Base-by-base conservation (phyloP, 92 coral and sea anemone species). In the Desmophyllum pertusum region DNA sequence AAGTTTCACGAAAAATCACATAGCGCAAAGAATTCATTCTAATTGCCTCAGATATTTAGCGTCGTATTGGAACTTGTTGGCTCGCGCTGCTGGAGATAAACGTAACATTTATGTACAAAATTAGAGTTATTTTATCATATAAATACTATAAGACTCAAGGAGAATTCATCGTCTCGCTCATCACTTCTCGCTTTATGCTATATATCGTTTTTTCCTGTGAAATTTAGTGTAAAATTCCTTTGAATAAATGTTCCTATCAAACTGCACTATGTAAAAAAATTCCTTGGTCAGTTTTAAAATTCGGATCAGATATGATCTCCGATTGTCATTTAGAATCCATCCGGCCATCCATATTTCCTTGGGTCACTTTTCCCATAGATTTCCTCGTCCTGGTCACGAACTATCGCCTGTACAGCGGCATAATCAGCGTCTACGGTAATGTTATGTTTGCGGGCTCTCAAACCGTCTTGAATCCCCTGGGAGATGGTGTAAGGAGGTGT, bases 321-420 rank as follows among this genome's bases (percentile, higher is more conserved):
- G 27, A 14, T 19, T n/a, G 13, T 14, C n/a, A 40, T 43, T 86
- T 13, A 90, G 72, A 90, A 93, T 51, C 98, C 98, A 5, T 90
- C 93, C 10, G 98, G 87, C 81, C 79, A 88, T 57, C 98, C 98
- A 48, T 85, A 83, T 46, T 95, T 95, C 63, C 97, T 92, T 21
- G 98, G 98, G 74, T 93, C 98, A 35, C 92, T 85, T 86, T 93
- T 93, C 4, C 95, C 98, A 40, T 83, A 93, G 79, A 95, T 87
- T 31, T 83, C 78, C 21, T 92, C 93, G 74, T 86, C 85, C 10
- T 43, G 48, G 36, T 88, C 91, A 79, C 75, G 79, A 29, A 88
- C 81, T 13, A 95, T 74, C 31, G 98, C 95, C 82, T 95, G 98
- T 38, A 94, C 98, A 7, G 89, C 93, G 21, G 95, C 92, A 50